Evolutionary conservation across 2,888 invertebrate species (phyloP), one percentile per base, ranked within the genome.

Genomic region (Euproctis similis): DNA sequence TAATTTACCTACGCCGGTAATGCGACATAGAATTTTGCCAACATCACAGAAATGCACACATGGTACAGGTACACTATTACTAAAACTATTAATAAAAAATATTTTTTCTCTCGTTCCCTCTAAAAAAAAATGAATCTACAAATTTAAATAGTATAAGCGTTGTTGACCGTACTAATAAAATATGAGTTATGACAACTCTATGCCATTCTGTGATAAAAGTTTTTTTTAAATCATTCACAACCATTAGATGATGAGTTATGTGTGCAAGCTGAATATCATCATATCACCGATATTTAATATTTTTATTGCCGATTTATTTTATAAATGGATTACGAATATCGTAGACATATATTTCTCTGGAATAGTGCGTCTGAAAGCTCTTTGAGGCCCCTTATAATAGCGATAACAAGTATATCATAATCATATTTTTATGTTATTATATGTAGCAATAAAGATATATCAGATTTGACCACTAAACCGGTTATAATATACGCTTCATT

Each of bases 211-310:
- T 72, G 82, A 81, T 82, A 81, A 80, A 81, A 80, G 78, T 76
- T 71, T 81, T n/a, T n/a, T n/a, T 82, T 81, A 81, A 81, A 78
- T 82, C 80, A 81, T 76, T 71, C 74, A 66, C 64, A 65, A 73
- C 82, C 78, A 82, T 81, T 82, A 81, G 81, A 80, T 78, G 78
- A 77, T 80, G 81, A 82, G 75, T 82, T 80, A 81, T 77, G 63
- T 54, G n/a, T n/a, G 65, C 51, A 70, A 62, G 70, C 69, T 73
- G 72, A 77, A 63, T 74, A 73, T 76, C 80, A 77, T 80, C 78
- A 82, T 71, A 67, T 63, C 51, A 58, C 50, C 64, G 61, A 76
- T 80, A 78, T 78, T 78, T 77, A 76, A 77, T 72, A 71, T 74
- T 78, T 80, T 80, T 81, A 82, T 80, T 69, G 67, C 65, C 72